phyloP scores from a whole-genome alignment of 2,797 vertebrate genomes.

The Natrix natrix region DNA sequence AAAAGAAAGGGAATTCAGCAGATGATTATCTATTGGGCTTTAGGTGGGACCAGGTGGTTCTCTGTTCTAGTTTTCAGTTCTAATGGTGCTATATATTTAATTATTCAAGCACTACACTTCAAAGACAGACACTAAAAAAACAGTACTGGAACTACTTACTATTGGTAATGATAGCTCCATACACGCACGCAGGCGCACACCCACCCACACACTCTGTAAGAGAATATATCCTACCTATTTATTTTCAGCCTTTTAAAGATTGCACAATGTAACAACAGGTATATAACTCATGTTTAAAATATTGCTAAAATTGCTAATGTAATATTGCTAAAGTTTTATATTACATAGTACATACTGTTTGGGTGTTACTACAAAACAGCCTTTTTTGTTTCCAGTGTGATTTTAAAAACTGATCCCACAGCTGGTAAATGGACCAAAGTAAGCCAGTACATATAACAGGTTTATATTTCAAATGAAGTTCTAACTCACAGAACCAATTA shows the following conservation, averaged over 20 bases:
- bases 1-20: background rate
- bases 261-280: slow-evolving; percentile 14
- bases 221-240: slow-evolving; percentile 46
- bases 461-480: background rate
- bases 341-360: background rate
- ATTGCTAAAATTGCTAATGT: background rate
- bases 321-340: background rate
- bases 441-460: background rate
- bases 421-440: background rate
- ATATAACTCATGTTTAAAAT: background rate
- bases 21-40: background rate
- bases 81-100: background rate
- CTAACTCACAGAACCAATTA: background rate
- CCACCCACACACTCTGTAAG: slow-evolving; percentile 30
- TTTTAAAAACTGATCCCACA: background rate
- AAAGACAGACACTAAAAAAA: slow-evolving; percentile 47
- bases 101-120: slow-evolving; percentile 40
- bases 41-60: background rate
- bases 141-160: slow-evolving; percentile 54
- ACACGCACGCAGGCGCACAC: slow-evolving; percentile 24
- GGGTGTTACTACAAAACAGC: background rate
- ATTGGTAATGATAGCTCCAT: slow-evolving; percentile 47
- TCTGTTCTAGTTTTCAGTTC: background rate
- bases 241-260: slow-evolving; percentile 47
- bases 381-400: background rate